Evolutionary conservation across 2,113 vertebrate species (phyloP), one percentile per base, ranked within the genome.

Genomic region (Cryptoleucopteryx plumbea): DNA sequence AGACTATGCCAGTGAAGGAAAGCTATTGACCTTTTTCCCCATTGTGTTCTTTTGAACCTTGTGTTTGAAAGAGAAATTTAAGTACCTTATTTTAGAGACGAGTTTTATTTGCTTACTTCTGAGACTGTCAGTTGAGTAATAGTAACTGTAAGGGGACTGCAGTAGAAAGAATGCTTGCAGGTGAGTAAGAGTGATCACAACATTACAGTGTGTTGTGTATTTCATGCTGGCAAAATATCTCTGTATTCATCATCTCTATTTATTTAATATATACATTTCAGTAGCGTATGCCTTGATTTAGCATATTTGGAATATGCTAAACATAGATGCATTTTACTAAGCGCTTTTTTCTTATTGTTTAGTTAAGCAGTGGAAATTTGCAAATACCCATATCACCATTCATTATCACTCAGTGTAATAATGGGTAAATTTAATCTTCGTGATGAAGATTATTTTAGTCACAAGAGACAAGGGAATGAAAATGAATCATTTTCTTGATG

Each of bases 391-490:
- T 81, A 68, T 67, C 84, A 7, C 88, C 38, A 45, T 93, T 94
- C 67, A 13, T 96, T 96, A 83, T 94, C 79, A 45, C 63, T 91
- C 75, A 50, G 27, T 47, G 65, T 88, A 97, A 93, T 95, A 92
- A n/a, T 45, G 61, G 67, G 18, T 84, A 90, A 61, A 91, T 91
- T 95, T 96, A 63, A 74, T 89, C 87, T 97, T 95, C 65, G 77
- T 67, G 81, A 88, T 96, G 86, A 95, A 91, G 87, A 88, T 90
- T 82, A 32, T 88, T 93, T 96, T 95, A 92, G 77, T 71, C 48
- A 73, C 74, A 83, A 82, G 71, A 84, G 61, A 89, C 65, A 82
- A 91, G 50, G 78, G 75, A 58, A 71, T 90, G 81, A 96, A 95
- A 97, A 87, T 50, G 13, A 91, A 45, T 86, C 1, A n/a, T 93